Conservation (phyloP, 2,113 vertebrate species). For the Lonchura striata region DNA sequence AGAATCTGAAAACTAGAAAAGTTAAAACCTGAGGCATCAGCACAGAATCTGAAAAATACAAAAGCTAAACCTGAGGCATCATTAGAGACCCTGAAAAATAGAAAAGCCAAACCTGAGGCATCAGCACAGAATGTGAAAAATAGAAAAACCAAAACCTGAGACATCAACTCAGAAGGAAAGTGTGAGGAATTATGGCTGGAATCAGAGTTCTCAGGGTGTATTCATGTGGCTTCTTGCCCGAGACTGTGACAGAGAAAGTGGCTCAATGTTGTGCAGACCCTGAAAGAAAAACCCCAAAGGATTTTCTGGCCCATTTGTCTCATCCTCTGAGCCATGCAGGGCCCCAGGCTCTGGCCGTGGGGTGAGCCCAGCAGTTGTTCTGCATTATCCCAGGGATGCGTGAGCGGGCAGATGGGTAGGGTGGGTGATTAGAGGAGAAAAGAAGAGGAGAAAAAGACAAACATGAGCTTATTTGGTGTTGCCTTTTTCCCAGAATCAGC, state of each 20-base stretch:
- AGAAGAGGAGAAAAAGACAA: not conserved
- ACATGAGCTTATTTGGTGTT: slow-evolving; percentile 23
- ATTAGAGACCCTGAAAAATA: no score
- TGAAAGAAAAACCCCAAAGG: not conserved
- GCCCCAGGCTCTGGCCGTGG: not conserved
- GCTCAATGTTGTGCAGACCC: not conserved
- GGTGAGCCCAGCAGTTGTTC: slow-evolving; percentile 36
- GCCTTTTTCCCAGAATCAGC: slow-evolving; percentile 39
- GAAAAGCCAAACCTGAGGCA: no score
- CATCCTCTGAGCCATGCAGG: not conserved
- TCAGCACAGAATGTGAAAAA: not conserved
- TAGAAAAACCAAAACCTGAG: not conserved
- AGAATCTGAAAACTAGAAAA: not conserved
- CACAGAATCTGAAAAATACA: no score
- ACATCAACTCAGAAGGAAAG: not conserved
- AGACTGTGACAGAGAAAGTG: not conserved
- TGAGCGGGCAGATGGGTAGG: not conserved
- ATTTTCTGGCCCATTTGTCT: not conserved
- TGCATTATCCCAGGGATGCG: not conserved
- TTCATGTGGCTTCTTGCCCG: not conserved
- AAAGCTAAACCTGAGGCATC: no score
- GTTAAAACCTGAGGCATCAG: not conserved
- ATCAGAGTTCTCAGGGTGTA: not conserved
- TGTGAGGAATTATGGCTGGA: not conserved
- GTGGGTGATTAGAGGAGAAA: not conserved